Evolutionary conservation across 2,888 invertebrate species (phyloP), one percentile per base, ranked within the genome.

Genomic region (Zaprionus obscuricornis): DNA sequence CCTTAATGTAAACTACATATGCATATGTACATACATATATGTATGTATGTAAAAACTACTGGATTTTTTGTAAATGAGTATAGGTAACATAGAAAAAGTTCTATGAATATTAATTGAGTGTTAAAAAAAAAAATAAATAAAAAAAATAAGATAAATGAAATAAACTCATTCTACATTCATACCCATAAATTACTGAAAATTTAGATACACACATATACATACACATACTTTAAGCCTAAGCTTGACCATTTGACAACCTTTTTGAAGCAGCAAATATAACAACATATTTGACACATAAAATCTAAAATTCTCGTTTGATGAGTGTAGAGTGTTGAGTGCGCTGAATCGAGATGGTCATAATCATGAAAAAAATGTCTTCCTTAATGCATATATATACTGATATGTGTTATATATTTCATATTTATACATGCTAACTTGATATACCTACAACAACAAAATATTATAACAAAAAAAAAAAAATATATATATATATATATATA

Each of bases 351-450:
- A 83, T 78, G 78, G 78, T 79, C 78, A 83, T 84, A 79, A 79
- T 79, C 78, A 79, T 79, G 78, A 79, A 79, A 78, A n/a, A 79
- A 75, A 74, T 79, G 85, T 83, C 82, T 83, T 85, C 85, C 85
- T 79, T 75, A 74, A 86, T 78, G 86, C 85, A 85, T 86, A 83
- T 79, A 74, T 72, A 70, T 67, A 66, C 69, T 71, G 66, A 85
- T 85, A 85, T 85, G 83, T 74, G 67, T 85, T 85, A 75, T 59
- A 73, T 67, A 73, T 70, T 52, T 66, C 65, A 67, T 71, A 67
- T 74, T 67, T 65, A 70, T 63, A 64, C 37, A 60, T 60, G 49
- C 56, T 62, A 47, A 54, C 66, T 66, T 58, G 47, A 66, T 64
- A 69, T 64, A 68, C 65, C 65, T 69, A 58, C 63, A 58, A 17